Percentiles rank a stretch among this genome's conserved stretches.
Conservation (phyloP, 2,113 vertebrate species). For the Tetrax tetrax region DNA sequence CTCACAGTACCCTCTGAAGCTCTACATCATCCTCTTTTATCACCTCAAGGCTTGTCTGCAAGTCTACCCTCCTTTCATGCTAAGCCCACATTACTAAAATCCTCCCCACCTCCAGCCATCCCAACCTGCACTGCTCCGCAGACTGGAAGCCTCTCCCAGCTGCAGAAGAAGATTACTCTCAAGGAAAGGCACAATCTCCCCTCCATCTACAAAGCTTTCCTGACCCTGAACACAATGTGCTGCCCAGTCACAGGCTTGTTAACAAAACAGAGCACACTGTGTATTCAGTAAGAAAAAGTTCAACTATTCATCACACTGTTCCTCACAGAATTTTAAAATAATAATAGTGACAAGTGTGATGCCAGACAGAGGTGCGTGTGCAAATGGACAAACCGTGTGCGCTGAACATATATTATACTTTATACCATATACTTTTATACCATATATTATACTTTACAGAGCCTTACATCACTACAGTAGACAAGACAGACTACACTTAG, state of each 20-base stretch:
- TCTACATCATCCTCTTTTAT: background rate
- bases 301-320: background rate
- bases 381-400: background rate
- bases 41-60: background rate
- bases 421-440: no score
- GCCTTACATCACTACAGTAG: background rate
- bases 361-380: background rate
- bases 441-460: background rate
- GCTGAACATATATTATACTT: background rate
- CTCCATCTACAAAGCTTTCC: background rate
- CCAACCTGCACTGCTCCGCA: rapidly evolving
- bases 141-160: background rate
- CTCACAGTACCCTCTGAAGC: background rate
- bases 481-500: background rate
- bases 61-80: background rate
- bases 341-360: background rate
- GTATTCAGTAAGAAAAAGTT: background rate
- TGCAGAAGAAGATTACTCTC: background rate
- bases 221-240: background rate
- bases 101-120: background rate
- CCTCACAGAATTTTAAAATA: background rate
- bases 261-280: background rate
- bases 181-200: background rate
- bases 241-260: background rate
- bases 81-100: background rate